phyloP scores from a whole-genome alignment of 1,140 invertebrate genomes.

The Pogonomyrmex californicus region DNA sequence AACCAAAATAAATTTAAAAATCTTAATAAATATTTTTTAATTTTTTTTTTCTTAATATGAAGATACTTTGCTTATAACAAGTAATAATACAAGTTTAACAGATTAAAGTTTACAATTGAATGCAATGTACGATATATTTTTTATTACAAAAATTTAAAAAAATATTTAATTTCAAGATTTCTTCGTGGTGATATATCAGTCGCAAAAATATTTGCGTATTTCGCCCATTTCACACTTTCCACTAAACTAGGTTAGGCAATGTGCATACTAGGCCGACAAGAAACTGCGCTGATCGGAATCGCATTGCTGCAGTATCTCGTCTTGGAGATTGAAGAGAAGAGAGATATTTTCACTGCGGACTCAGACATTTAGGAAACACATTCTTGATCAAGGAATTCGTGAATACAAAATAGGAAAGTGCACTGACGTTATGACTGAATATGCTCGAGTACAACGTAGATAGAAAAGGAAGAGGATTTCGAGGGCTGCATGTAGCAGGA shows the following conservation, averaged over 20 bases:
- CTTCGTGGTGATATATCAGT: neutral
- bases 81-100: neutral
- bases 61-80: neutral
- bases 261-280: slow-evolving; percentile 17
- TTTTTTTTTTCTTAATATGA: neutral
- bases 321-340: slow-evolving; percentile 34
- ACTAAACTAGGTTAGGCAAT: slow-evolving; percentile 41
- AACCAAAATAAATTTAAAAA: neutral
- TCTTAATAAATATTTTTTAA: neutral
- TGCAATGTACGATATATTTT: neutral
- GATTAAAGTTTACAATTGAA: neutral
- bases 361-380: slow-evolving; percentile 31
- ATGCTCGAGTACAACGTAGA: neutral
- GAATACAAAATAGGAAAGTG: slow-evolving; percentile 52
- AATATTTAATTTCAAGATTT: neutral
- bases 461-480: neutral
- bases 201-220: slow-evolving; percentile 25
- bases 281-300: slow-evolving; percentile 48
- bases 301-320: slow-evolving; percentile 18
- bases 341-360: slow-evolving; percentile 43
- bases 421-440: slow-evolving; percentile 31
- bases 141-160: neutral
- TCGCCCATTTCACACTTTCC: slow-evolving; percentile 24
- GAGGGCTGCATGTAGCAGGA: slow-evolving; percentile 6
- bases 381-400: slow-evolving; percentile 51